Evolutionary conservation across 64 coral and sea anemone genomes (phyloP).

Genomic region (Porites lutea): DNA sequence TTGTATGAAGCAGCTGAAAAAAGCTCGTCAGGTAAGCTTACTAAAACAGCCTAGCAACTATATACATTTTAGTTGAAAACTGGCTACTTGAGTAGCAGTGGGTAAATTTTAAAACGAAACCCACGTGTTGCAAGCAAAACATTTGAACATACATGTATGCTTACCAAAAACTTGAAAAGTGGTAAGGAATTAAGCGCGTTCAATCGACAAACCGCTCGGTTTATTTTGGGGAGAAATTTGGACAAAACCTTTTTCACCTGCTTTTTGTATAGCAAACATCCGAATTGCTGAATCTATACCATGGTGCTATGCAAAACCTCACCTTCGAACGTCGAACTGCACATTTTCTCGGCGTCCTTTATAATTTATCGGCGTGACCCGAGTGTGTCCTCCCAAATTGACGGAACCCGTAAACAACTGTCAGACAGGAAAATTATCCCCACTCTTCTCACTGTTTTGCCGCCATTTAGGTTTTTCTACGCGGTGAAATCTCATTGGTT

Average conservation of each 20-base stretch:
- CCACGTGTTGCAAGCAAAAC: background rate
- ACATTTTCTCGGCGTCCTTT: slow-evolving; percentile 7
- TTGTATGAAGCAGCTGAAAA: too few relatives aligned
- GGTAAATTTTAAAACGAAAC: background rate
- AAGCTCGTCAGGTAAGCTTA: too few relatives aligned
- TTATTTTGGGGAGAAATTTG: background rate
- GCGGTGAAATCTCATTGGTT: slow-evolving; percentile 50
- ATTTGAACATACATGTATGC: too few relatives aligned
- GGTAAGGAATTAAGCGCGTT: background rate
- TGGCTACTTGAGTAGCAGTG: background rate
- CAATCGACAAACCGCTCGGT: background rate
- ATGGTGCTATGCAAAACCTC: background rate
- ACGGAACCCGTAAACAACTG: background rate
- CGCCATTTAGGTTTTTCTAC: slow-evolving; percentile 34
- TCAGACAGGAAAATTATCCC: background rate
- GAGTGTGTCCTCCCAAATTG: background rate
- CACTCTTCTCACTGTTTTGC: background rate
- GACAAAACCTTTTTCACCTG: background rate
- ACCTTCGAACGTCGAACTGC: slow-evolving; percentile 85
- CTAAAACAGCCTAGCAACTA: too few relatives aligned
- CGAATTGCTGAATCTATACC: background rate
- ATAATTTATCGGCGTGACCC: background rate
- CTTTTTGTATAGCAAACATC: background rate
- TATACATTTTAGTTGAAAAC: too few relatives aligned
- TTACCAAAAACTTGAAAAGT: background rate